A percentile compares a stretch with the other conserved stretches of the same genome.
Evolutionary conservation across 2,888 invertebrate genomes (phyloP).

Genomic region (Zygogramma bicolorata): DNA sequence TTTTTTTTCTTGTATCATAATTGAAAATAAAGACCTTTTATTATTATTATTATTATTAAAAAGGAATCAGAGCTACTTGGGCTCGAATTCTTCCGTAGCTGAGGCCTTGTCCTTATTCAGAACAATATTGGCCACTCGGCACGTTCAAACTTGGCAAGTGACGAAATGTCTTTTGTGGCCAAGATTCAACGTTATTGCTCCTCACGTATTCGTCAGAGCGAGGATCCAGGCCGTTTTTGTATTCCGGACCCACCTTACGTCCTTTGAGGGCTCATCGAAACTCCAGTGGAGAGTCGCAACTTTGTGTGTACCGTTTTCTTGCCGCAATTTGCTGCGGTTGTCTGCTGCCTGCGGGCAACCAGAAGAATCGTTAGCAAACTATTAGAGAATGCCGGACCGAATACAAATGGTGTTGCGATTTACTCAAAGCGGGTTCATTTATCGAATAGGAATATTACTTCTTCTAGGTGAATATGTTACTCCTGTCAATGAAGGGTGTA

Average conservation of each 20-base stretch:
- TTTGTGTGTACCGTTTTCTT: neutral
- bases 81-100: too few relatives aligned
- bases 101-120: too few relatives aligned
- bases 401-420: neutral
- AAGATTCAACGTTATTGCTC: neutral
- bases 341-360: neutral
- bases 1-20: too few relatives aligned
- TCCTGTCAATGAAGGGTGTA: too few relatives aligned
- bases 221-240: slow-evolving; percentile 3
- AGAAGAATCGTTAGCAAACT: neutral
- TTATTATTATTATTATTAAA: too few relatives aligned
- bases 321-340: neutral
- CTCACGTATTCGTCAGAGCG: neutral
- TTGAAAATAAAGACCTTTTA: too few relatives aligned
- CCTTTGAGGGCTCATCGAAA: slow-evolving; percentile 3
- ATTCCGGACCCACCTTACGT: slow-evolving; percentile 7
- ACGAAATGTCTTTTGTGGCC: neutral
- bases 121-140: too few relatives aligned
- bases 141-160: too few relatives aligned
- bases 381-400: neutral
- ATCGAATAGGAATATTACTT: too few relatives aligned
- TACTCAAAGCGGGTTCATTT: neutral
- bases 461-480: too few relatives aligned
- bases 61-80: too few relatives aligned
- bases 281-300: neutral